Base-by-base conservation (phyloP, 2,888 invertebrate species). In the Spisula solida region DNA sequence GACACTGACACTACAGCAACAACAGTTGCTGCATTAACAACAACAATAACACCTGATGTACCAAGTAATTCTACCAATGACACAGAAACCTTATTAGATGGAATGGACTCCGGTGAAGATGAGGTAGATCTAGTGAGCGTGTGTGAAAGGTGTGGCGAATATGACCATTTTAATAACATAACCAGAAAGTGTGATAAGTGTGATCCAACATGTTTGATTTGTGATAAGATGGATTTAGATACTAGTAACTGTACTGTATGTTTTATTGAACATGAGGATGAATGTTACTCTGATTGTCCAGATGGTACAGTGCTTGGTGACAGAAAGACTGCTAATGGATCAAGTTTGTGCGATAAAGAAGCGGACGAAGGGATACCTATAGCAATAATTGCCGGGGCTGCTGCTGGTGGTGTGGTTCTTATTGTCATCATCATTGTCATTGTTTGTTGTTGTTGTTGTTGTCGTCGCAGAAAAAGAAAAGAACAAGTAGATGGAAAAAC, bases 181-280 rank as follows among this genome's bases (percentile, higher is more conserved):
- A 66, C 60, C 12, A 31, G 1, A 41, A 16, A 82, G 41, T 82
- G 82, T 82, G 31, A 47, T 6, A 47, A 82, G 0, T 82, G 82
- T 66, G 25, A 66, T 25, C 16, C 34, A 20, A 25, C 34, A 25
- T 82, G 81, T 56, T 56, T 81, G 18, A 34, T 18, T 4, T 66
- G 82, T 66, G n/a, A 41, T 5, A n/a, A n/a, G 1, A 4, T 4
- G n/a, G 41, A 82, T n/a, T 41, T 16, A 25, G 16, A 66, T 0
- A n/a, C n/a, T n/a, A n/a, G n/a, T n/a, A 82, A 82, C 16, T 82
- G 82, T 47, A 82, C 47, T 16, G 82, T 82, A 2, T 82, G 82
- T 14, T 47, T 4, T 4, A 66, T 56, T 34, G 47, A 66, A 16
- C 25, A 47, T n/a, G 25, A 82, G 41, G 47, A 41, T 0, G 41